Base-by-base conservation (phyloP, 2,113 vertebrate genomes). In the Oxyura jamaicensis region DNA sequence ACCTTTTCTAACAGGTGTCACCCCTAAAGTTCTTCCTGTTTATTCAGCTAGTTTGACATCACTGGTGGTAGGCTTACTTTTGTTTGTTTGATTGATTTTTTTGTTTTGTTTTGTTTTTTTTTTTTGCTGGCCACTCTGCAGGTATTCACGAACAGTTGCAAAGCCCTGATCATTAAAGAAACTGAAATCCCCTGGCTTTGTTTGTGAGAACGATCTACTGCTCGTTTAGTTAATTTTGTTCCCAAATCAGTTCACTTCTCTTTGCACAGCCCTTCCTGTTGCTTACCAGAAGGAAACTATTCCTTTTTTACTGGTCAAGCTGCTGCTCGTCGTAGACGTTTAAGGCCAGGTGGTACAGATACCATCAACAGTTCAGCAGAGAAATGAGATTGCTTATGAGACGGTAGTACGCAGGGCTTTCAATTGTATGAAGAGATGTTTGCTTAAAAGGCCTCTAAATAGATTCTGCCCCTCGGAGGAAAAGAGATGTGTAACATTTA, bases 371-470 rank as follows among this genome's bases (percentile, higher is more conserved):
- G 73, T 63, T 77, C 36, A 80, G 13, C 65, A 35, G 22, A 13
- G 33, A 19, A 69, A 74, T 76, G 11, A 66, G 25, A 67, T 68
- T 73, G 62, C n/a, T 66, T 44, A 10, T 44, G 52, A 8, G 59
- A 2, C 53, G 39, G n/a, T 81, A 42, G 83, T 68, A 41, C 15
- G 10, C 33, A 71, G 62, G 75, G 71, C 65, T 87, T 90, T 88
- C 69, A 79, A 2, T 31, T 78, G 85, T 80, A 41, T 82, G 66
- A 90, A 62, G 66, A 95, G 68, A 60, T 69, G 77, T 69, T 84
- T 93, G 66, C n/a, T 80, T 95, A 88, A 82, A 86, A 93, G 60
- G 19, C 44, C 78, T 94, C 96, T 89, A 91, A 91, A 95, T 82
- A 95, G 71, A 73, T 58, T 60, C 74, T 71, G 94, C 25, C 18